phyloP scores from a whole-genome alignment of 2,888 invertebrate species.

The Metellina segmentata region DNA sequence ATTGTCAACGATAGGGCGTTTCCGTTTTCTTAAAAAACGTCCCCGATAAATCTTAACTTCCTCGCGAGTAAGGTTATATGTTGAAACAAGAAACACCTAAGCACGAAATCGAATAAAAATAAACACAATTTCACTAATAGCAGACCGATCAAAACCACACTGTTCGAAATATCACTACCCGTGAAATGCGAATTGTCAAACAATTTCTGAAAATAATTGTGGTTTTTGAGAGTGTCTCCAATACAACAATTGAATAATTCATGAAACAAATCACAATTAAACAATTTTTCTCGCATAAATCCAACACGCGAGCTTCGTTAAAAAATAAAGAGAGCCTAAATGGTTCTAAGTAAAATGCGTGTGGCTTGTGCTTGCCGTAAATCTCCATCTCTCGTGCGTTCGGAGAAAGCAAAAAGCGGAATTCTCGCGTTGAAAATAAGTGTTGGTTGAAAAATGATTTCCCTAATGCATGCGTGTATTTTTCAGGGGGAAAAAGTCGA shows the following conservation, averaged over 20 bases:
- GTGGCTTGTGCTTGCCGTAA: neutral
- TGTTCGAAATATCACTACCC: neutral
- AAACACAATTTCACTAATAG: neutral
- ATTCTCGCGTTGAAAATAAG: neutral
- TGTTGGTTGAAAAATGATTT: constrained; percentile 64
- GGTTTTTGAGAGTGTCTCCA: neutral
- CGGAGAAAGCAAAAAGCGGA: constrained; percentile 10
- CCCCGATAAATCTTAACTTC: no score
- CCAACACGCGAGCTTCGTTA: neutral
- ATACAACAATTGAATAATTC: neutral
- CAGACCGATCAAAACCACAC: neutral
- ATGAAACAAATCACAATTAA: neutral
- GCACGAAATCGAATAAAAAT: neutral
- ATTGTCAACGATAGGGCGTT: no score
- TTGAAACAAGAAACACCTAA: no score
- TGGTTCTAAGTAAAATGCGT: neutral
- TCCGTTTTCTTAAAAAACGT: no score
- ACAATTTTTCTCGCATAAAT: neutral
- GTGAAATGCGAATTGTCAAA: neutral
- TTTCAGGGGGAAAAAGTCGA: constrained; percentile 72
- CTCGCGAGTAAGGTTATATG: no score
- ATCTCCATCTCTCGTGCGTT: neutral
- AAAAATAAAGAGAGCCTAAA: neutral
- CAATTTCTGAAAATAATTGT: neutral
- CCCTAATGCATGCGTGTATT: constrained; percentile 41